These are phyloP conservation scores for Tringa solitaria DNA, from an alignment of 2,113 vertebrate genomes.

Conservation along the genomic window DNA sequence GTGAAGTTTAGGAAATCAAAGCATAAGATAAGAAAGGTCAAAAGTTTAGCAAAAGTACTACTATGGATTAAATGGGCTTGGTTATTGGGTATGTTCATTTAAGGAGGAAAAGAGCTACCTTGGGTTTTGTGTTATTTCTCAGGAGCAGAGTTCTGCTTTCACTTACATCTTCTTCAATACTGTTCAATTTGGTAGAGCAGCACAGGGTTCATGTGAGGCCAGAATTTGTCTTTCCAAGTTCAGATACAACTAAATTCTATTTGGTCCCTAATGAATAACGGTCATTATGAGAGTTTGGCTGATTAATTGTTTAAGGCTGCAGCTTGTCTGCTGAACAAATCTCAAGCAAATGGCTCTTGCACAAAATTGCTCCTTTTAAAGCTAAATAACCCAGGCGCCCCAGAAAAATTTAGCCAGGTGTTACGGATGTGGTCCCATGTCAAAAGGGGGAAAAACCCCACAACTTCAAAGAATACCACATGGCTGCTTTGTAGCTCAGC, in stretches of 20 bases:
- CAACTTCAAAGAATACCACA: not conserved
- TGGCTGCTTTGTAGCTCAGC: not conserved
- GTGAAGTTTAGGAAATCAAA: not conserved
- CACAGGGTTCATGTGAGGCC: not conserved
- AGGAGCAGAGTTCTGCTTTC: not conserved
- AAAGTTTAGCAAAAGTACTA: not conserved
- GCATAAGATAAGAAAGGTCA: not conserved
- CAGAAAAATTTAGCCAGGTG: not conserved
- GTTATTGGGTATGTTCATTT: not conserved
- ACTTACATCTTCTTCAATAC: not conserved
- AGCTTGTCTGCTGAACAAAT: not conserved
- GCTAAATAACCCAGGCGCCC: not conserved
- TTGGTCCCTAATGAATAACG: not conserved
- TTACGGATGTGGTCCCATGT: not conserved
- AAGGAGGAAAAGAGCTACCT: not conserved
- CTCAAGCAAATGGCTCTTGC: not conserved
- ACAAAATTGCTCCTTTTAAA: not conserved
- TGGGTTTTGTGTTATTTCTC: not conserved
- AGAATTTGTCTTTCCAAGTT: not conserved
- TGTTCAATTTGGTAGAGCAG: not conserved
- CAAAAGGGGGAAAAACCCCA: rapidly evolving
- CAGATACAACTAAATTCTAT: not conserved
- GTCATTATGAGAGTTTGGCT: not conserved
- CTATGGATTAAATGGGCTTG: not conserved
- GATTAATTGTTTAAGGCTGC: not conserved